Evolutionary conservation across 2,113 vertebrate genomes (phyloP).

Genomic region (Agapornis roseicollis): DNA sequence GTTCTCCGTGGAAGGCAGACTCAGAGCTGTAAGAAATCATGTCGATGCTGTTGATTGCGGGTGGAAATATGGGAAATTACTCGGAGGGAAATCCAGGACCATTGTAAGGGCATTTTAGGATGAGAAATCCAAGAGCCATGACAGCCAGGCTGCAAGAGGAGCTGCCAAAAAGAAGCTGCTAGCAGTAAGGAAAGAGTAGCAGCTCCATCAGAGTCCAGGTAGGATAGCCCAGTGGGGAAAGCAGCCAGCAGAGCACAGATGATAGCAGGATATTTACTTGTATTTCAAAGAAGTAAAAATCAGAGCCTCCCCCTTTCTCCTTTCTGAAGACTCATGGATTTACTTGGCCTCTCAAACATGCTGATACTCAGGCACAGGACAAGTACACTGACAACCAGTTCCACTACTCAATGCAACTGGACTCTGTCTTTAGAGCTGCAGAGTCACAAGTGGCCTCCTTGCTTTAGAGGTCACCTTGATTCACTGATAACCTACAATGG

Average conservation of each 20-base stretch:
- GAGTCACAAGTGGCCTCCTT: neutral
- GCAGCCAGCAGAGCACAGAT: neutral
- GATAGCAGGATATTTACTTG: neutral
- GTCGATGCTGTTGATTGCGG: neutral
- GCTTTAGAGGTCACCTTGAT: slow-evolving; percentile 9
- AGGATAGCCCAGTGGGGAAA: neutral
- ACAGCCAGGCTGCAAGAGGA: neutral
- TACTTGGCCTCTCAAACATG: neutral
- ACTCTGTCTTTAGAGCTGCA: neutral
- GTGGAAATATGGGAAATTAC: neutral
- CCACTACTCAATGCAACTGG: neutral
- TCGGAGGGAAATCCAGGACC: neutral
- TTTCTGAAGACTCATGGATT: neutral
- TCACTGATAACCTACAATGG: neutral
- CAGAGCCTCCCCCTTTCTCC: neutral
- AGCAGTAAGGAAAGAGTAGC: neutral
- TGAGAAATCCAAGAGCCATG: neutral
- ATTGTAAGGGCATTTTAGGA: neutral
- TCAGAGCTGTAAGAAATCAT: neutral
- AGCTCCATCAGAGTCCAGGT: neutral
- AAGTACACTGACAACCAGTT: neutral
- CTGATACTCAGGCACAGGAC: neutral
- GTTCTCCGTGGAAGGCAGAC: neutral
- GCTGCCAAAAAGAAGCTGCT: neutral
- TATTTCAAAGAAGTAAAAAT: neutral